phyloP scores from a whole-genome alignment of 2,888 invertebrate genomes.

The Orthosia gracilis region DNA sequence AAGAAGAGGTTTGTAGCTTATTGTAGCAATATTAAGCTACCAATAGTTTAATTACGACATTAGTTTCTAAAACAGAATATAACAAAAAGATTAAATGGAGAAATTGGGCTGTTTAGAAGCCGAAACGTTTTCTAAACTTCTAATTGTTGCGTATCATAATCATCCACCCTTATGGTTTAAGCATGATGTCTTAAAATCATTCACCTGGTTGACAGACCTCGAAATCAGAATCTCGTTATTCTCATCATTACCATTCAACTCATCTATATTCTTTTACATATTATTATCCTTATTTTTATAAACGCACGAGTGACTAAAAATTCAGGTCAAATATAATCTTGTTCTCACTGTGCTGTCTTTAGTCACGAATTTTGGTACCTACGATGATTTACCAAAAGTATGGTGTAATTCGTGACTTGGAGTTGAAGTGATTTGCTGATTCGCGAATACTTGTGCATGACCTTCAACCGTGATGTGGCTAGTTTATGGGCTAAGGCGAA shows the following conservation, averaged over 20 bases:
- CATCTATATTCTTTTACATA: slow-evolving; percentile 31
- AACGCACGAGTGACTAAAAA: slow-evolving; percentile 77
- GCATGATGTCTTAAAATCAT: slow-evolving; percentile 12
- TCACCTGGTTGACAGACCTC: slow-evolving; percentile 20
- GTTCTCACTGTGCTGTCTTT: slow-evolving; percentile 52
- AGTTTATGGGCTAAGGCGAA: slow-evolving; percentile 5
- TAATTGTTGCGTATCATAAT: neutral
- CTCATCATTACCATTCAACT: slow-evolving; percentile 28
- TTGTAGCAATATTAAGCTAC: too few relatives aligned
- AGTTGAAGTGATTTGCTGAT: slow-evolving; percentile 41
- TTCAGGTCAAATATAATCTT: slow-evolving; percentile 71
- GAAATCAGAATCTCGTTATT: slow-evolving; percentile 53
- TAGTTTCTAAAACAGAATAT: too few relatives aligned
- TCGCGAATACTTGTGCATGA: slow-evolving; percentile 40
- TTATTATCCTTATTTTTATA: slow-evolving; percentile 54
- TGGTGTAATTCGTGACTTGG: slow-evolving; percentile 52
- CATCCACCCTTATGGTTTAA: neutral
- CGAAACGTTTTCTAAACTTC: too few relatives aligned
- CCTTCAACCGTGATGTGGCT: slow-evolving; percentile 39
- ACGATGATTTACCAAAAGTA: slow-evolving; percentile 39
- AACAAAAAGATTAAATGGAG: neutral
- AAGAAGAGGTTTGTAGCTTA: too few relatives aligned
- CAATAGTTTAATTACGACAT: too few relatives aligned
- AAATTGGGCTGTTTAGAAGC: neutral
- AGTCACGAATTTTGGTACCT: slow-evolving; percentile 68